These are phyloP conservation scores for Anisognathus igniventris DNA, from an alignment of 2,797 vertebrate species.

Conservation along the genomic window DNA sequence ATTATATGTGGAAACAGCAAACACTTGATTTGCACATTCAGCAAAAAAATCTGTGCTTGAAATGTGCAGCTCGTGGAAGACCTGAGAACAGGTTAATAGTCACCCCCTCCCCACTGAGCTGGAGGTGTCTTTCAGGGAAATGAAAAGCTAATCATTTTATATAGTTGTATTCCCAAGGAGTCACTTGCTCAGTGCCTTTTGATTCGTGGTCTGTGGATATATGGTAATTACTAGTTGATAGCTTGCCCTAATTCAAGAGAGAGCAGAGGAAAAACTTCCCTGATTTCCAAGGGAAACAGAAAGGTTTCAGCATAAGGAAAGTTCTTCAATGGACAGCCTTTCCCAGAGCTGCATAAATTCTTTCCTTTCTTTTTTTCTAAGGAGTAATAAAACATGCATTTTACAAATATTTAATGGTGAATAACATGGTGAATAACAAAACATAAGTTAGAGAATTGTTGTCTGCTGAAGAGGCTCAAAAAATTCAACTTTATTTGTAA, in stretches of 20 bases:
- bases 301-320: neutral
- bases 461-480: neutral
- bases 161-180: neutral
- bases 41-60: neutral
- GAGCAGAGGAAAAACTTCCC: neutral
- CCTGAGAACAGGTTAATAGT: neutral
- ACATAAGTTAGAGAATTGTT: neutral
- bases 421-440: neutral
- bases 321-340: neutral
- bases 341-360: neutral
- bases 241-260: neutral
- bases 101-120: neutral
- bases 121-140: neutral
- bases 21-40: neutral
- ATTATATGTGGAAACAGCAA: neutral
- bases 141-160: neutral
- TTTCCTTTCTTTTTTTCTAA: neutral
- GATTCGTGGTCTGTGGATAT: neutral
- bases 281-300: neutral
- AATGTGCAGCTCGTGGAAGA: neutral
- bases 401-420: neutral
- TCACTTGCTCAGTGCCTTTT: neutral
- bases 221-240: neutral
- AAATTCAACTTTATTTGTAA: neutral
- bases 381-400: neutral